Evolutionary conservation across 1,140 invertebrate genomes (phyloP), one percentile per base, ranked within the genome.

Genomic region (Planococcus citri): DNA sequence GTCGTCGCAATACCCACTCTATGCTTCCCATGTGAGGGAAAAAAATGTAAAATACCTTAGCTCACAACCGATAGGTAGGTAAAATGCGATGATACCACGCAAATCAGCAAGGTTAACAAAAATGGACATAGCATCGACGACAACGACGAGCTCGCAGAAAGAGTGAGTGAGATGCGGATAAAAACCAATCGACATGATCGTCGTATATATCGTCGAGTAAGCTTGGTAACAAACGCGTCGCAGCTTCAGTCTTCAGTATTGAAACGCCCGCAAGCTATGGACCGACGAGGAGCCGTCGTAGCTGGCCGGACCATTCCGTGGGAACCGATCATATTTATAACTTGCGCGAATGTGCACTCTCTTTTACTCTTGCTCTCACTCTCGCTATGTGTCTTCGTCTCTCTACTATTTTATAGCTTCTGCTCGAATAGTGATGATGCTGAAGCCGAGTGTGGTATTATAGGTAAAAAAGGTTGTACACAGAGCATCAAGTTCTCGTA

Each of bases 291-390:
- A n/a, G n/a, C n/a, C n/a, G n/a, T n/a, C n/a, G n/a, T n/a, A n/a
- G n/a, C n/a, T n/a, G n/a, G 21, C 22, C 21, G 12, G 60, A 64
- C 60, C 60, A 64, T 24, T 64, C 60, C 60, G 60, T 64, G 60
- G 60, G 60, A 64, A 64, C 60, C 60, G 25, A 25, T 27, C 68
- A 33, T 27, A 8, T 24, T 9, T 67, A 29, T 68, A 14, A 68
- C 22, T 20, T 20, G 27, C 68, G 27, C 68, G 1, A 10, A 8
- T 68, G 12, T 21, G 25, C 27, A 4, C 27, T 24, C 29, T 6
- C 25, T 21, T 2, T n/a, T 33, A 12, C 25, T 68, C 14, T 68
- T 10, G 3, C 21, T 1, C 68, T 68, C 64, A 6, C 4, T 21
- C 64, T 8, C 8, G 22, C 25, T 22, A n/a, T n/a, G 21, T 20